Conservation (phyloP, 2,113 vertebrate species). For the Myotis lucifugus region DNA sequence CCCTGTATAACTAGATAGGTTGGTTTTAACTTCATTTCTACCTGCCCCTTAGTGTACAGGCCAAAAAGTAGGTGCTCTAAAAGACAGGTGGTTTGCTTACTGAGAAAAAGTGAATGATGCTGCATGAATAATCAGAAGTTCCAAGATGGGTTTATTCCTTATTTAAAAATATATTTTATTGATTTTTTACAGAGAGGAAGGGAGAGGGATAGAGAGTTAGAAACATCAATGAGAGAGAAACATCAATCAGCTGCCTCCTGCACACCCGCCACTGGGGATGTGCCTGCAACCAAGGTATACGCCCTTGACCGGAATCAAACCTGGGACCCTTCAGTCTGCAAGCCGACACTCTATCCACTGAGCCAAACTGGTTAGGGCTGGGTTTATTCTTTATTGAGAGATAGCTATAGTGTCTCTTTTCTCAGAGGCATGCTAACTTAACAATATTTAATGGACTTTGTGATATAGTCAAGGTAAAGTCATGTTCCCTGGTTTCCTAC, state of each 20-base stretch:
- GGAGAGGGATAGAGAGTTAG: too few species aligned
- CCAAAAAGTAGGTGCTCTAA: not conserved
- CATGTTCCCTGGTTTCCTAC: not conserved
- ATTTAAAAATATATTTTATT: too few species aligned
- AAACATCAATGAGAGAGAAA: too few species aligned
- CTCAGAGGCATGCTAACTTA: not conserved
- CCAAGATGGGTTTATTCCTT: not conserved
- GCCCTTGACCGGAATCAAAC: too few species aligned
- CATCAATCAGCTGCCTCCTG: too few species aligned
- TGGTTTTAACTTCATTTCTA: not conserved
- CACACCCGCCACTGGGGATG: too few species aligned
- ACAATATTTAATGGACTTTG: not conserved
- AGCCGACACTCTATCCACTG: too few species aligned
- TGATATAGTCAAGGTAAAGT: not conserved
- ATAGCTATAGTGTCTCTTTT: not conserved
- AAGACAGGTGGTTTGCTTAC: not conserved
- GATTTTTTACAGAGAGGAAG: too few species aligned
- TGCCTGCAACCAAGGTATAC: too few species aligned
- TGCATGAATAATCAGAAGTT: not conserved
- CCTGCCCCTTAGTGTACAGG: not conserved
- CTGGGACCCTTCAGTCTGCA: too few species aligned
- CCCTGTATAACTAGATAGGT: not conserved
- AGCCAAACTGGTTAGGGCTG: not conserved
- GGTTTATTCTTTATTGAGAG: not conserved
- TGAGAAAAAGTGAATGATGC: not conserved